phyloP scores from a whole-genome alignment of 2,797 vertebrate species.

The Sciurus vulgaris region DNA sequence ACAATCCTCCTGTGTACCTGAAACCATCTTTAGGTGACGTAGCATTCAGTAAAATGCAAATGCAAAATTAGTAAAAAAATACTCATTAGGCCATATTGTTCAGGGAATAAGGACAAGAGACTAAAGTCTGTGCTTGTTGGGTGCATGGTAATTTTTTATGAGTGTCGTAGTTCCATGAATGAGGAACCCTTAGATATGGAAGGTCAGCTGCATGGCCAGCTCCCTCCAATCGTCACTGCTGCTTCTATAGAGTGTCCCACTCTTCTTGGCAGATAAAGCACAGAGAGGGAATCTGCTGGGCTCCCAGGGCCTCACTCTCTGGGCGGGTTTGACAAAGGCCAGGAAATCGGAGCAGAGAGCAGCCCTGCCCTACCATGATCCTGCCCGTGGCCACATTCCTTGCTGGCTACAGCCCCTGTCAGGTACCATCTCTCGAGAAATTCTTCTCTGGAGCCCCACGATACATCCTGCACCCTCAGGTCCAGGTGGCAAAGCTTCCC shows the following conservation, averaged over 20 bases:
- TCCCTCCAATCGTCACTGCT: background rate
- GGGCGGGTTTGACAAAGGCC: rapidly evolving
- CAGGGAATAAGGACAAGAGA: background rate
- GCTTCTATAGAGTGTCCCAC: background rate
- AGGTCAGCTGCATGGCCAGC: no score
- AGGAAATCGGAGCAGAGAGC: background rate
- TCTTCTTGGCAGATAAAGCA: background rate
- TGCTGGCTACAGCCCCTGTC: rapidly evolving
- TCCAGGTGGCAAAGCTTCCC: background rate
- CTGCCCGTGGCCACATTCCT: background rate
- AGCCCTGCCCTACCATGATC: rapidly evolving
- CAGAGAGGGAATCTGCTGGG: background rate
- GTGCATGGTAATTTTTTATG: background rate
- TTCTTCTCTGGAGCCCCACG: background rate
- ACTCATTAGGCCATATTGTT: background rate
- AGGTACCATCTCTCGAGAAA: rapidly evolving
- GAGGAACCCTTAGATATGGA: background rate
- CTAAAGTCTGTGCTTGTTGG: background rate
- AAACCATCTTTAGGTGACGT: background rate
- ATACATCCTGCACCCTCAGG: background rate
- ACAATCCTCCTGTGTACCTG: no score
- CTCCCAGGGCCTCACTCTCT: background rate
- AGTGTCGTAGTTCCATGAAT: background rate
- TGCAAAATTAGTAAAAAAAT: no score
- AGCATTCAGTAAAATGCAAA: background rate